Evolutionary conservation across 2,888 invertebrate genomes (phyloP), one percentile per base, ranked within the genome.

Genomic region (Xestia sexstrigata): DNA sequence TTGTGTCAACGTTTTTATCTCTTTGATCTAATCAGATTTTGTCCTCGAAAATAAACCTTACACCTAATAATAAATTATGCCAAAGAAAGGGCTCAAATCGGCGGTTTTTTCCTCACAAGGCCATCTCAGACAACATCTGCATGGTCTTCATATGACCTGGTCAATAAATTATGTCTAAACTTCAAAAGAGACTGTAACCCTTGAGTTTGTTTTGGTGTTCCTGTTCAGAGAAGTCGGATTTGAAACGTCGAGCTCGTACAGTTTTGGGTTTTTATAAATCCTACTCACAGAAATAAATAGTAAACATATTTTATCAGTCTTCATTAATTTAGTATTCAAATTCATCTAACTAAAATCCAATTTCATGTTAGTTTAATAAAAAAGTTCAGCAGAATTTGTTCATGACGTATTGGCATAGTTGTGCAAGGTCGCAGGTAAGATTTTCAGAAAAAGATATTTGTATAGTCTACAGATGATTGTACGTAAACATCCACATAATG

Each of bases 401-500:
- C 26, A 66, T 79, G 47, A 62, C 75, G 70, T 63, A 67, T n/a
- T 65, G n/a, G 62, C 67, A 74, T 70, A 82, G 60, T 66, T 74
- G 26, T 65, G 58, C 82, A 75, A 83, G 83, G 83, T 72, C 74
- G 55, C 73, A 77, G 81, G 81, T 76, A 81, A 70, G 47, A 81
- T 69, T 72, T 77, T 77, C 71, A 83, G 74, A 65, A 77, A 81
- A 74, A 71, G 67, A 70, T 82, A 83, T 74, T 74, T 77, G 83
- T 81, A 66, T 83, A 83, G 81, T 81, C 77, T 77, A 69, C 77
- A 70, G 62, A 74, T 76, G 80, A 67, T 80, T 80, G 76, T 76
- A 76, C 81, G 70, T 81, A 81, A 81, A 81, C 81, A 81, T 81
- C 55, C 47, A 76, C 70, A 55, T 80, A 76, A 80, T 76, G 70